Conservation (phyloP, 23 tunicate species). For the Ascidia mentula region DNA sequence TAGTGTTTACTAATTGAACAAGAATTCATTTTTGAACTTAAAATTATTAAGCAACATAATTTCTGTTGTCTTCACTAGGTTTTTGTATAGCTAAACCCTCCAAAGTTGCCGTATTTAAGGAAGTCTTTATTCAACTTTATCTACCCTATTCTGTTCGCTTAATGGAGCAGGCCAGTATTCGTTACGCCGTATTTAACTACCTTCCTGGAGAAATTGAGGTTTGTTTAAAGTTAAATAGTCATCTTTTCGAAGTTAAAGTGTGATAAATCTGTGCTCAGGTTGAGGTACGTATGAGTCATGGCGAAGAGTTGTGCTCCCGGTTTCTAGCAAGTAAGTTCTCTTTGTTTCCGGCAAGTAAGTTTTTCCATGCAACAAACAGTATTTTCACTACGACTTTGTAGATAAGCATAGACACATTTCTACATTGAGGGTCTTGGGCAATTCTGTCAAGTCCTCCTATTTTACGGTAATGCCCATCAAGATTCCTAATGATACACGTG, state of each 20-base stretch:
- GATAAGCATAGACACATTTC: neutral
- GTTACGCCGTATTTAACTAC: slow-evolving; percentile 60
- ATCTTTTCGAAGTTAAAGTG: neutral
- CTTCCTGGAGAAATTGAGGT: neutral
- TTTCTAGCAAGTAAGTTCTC: neutral
- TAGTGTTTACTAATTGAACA: no score
- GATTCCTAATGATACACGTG: neutral
- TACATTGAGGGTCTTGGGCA: neutral
- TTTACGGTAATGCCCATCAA: slow-evolving; percentile 18
- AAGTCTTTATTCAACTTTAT: slow-evolving; percentile 54
- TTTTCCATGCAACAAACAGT: no score
- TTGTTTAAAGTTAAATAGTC: neutral
- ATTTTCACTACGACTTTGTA: no score
- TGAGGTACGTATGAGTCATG: neutral
- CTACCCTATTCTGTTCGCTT: slow-evolving; percentile 56
- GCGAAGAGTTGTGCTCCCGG: neutral
- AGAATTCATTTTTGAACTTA: no score
- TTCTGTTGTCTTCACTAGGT: slow-evolving; percentile 16
- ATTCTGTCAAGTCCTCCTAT: neutral
- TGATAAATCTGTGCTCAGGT: neutral
- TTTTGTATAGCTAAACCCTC: slow-evolving; percentile 60
- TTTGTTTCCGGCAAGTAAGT: no score
- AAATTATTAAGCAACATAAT: neutral
- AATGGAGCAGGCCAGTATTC: slow-evolving; percentile 49
- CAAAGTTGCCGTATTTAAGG: slow-evolving; percentile 50